Conservation (phyloP, 1,140 invertebrate species). For the Coptotermes formosanus region DNA sequence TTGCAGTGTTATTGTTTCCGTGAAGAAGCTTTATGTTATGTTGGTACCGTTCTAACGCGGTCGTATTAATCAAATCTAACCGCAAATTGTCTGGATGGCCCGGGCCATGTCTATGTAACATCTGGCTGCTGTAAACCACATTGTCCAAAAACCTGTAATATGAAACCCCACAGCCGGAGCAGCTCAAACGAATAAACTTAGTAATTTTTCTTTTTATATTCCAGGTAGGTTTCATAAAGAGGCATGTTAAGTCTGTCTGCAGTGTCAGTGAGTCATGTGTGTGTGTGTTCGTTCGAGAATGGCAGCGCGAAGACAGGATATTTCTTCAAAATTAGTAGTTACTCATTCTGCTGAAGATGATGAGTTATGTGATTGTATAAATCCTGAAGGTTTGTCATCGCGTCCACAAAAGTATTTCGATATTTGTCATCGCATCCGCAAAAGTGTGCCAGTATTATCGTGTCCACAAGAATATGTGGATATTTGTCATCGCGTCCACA, state of each 20-base stretch:
- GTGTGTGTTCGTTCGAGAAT: no score
- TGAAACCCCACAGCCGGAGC: neutral
- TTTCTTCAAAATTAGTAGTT: no score
- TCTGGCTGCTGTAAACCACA: neutral
- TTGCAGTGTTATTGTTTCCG: constrained; percentile 8
- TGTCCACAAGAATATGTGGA: no score
- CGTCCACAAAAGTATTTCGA: no score
- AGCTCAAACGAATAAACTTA: neutral
- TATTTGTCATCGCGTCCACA: no score
- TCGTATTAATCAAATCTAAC: neutral
- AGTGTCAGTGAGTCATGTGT: neutral
- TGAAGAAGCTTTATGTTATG: neutral
- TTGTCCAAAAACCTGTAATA: neutral
- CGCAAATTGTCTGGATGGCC: neutral
- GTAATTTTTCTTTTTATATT: neutral
- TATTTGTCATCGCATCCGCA: no score
- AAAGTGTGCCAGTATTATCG: no score
- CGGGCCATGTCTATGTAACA: neutral
- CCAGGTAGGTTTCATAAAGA: neutral
- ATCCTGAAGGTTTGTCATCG: no score
- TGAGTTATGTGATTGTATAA: no score
- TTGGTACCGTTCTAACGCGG: constrained; percentile 1
- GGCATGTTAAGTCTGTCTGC: neutral
- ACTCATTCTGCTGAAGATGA: no score
- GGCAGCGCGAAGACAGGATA: no score